phyloP scores from a whole-genome alignment of 1,140 invertebrate species.

The Ruditapes philippinarum region DNA sequence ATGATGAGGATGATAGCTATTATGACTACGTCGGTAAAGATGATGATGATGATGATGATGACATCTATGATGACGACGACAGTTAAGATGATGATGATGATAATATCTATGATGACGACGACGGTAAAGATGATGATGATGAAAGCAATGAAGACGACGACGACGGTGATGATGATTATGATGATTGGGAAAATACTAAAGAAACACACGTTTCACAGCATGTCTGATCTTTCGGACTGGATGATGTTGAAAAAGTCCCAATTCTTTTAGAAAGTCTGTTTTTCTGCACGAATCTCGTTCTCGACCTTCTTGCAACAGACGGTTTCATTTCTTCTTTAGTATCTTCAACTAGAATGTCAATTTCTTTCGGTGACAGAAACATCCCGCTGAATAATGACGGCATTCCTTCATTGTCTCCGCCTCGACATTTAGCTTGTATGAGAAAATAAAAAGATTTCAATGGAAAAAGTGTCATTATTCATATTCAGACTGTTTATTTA shows the following conservation, averaged over 20 bases:
- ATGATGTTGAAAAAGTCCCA: neutral
- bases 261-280: slow-evolving; percentile 26
- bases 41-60: neutral
- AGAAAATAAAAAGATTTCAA: too few relatives aligned
- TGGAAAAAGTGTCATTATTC: too few relatives aligned
- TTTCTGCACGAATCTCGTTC: neutral
- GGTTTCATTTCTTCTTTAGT: neutral
- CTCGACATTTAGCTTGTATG: neutral
- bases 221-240: neutral
- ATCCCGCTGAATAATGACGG: neutral
- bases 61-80: neutral
- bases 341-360: neutral
- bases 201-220: slow-evolving; percentile 39
- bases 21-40: too few relatives aligned
- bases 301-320: neutral
- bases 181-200: neutral
- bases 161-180: too few relatives aligned
- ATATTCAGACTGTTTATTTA: too few relatives aligned
- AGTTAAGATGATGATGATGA: too few relatives aligned
- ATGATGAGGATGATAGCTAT: too few relatives aligned
- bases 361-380: slow-evolving; percentile 9
- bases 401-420: neutral
- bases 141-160: neutral
- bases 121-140: neutral
- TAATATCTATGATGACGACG: neutral